Evolutionary conservation across 1,140 invertebrate genomes (phyloP), one percentile per base, ranked within the genome.

Genomic region (Diorhabda carinulata): DNA sequence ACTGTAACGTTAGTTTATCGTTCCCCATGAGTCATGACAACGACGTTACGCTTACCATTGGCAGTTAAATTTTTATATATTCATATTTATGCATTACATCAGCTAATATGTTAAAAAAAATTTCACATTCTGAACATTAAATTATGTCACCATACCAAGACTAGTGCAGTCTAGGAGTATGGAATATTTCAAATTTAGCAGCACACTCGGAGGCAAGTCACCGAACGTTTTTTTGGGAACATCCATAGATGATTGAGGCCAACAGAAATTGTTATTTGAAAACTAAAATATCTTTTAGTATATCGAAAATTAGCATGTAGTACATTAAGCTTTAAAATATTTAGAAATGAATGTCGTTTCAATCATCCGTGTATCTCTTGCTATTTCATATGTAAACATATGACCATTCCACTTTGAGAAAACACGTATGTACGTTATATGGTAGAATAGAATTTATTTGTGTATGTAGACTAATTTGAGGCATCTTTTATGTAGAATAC

Each of bases 21-120:
- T 68, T 68, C 60, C 8, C 60, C 47, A 63, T 60, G 63, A 63
- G 61, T 56, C 60, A 69, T 63, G 10, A 43, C 45, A 57, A 57
- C 3, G 47, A 69, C 68, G 59, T 69, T 61, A 9, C 60, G 59
- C 47, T 58, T 69, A 59, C 61, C 68, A 42, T 69, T 69, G 59
- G 52, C 41, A 64, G 62, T 57, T 69, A 69, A 61, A 62, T 59
- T 69, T 62, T 69, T 64, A 59, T 59, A 25, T 43, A 62, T 62
- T 43, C 4, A 62, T 62, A 62, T 62, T 10, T 43, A 62, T 43
- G 10, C 61, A 42, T 43, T 62, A 43, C 61, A 8, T 62, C 61
- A 7, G 61, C 61, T 44, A 62, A 43, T 44, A 43, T 62, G 6
- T 41, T 2, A 59, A 59, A 59, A 59, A 8, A 59, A 59, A 59